Percentiles rank a stretch among this genome's conserved stretches.
Evolutionary conservation across 2,113 vertebrate species (phyloP).

Genomic region (Rallus limicola): DNA sequence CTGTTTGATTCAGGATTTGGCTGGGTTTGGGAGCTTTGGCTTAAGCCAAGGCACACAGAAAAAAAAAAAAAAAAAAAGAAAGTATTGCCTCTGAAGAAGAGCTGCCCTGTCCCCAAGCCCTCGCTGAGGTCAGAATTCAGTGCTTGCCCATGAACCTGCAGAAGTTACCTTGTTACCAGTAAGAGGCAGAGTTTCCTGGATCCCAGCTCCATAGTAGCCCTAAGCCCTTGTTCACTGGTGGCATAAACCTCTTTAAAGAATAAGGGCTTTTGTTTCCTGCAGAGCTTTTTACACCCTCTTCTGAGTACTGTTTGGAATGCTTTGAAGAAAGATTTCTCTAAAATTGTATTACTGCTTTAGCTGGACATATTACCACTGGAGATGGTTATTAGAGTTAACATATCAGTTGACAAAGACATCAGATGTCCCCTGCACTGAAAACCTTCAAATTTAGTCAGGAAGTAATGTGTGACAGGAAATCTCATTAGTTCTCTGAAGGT

Average conservation of each 20-base stretch:
- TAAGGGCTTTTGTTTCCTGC: not conserved
- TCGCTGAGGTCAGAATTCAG: not conserved
- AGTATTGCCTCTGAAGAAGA: not conserved
- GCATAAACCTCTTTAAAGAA: not conserved
- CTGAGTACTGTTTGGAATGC: not conserved
- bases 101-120: not conserved
- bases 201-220: not conserved
- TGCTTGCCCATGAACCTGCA: not conserved
- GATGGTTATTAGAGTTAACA: not conserved
- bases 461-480: not conserved
- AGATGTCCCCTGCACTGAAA: not conserved
- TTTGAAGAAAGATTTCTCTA: not conserved
- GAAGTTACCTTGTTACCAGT: not conserved
- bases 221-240: not conserved
- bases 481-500: not conserved
- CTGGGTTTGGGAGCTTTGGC: not conserved
- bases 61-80: not conserved
- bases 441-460: not conserved
- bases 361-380: not conserved
- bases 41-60: not conserved
- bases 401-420: not conserved
- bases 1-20: not conserved
- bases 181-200: not conserved
- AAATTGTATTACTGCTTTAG: not conserved
- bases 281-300: not conserved